These are phyloP conservation scores for Himalopsyche phryganea DNA, from an alignment of 1,140 invertebrate genomes.

Conservation along the genomic window DNA sequence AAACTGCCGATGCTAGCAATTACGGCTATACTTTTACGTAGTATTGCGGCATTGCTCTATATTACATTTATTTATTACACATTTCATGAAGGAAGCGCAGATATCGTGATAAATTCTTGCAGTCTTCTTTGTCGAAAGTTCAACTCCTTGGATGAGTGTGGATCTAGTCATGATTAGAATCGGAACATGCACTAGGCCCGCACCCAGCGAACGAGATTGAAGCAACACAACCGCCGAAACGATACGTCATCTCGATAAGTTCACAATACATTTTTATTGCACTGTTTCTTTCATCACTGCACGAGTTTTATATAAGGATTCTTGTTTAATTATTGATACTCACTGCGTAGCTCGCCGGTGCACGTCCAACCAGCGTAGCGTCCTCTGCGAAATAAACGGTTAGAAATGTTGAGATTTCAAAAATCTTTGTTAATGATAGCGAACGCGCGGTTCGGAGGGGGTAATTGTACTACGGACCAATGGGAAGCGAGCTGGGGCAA, in stretches of 20 bases:
- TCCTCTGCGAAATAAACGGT: conserved; percentile 23
- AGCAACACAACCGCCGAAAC: not conserved
- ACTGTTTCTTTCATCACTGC: conserved; percentile 10
- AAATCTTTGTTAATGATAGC: conserved; percentile 22
- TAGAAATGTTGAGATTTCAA: conserved; percentile 26
- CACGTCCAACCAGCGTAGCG: conserved; percentile 1
- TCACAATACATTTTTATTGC: not conserved
- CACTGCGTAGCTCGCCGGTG: conserved; percentile 3
- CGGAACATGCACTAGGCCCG: conserved; percentile 55
- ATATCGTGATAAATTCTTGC: not conserved
- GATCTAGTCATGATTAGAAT: conserved; percentile 53
- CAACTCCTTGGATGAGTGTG: conserved; percentile 57
- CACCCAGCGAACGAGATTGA: conserved; percentile 56
- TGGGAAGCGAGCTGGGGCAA: not conserved
- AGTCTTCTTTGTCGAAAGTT: conserved; percentile 34
- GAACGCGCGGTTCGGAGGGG: conserved; percentile 8
- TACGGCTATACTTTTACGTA: not conserved
- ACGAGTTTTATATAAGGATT: too few relatives aligned
- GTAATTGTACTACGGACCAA: conserved; percentile 21
- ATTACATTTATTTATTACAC: not conserved
- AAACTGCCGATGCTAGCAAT: conserved; percentile 4
- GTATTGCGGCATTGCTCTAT: not conserved
- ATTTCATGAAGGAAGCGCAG: conserved; percentile 6
- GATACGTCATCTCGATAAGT: not conserved
- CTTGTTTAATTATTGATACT: too few relatives aligned